Conservation (phyloP, 2,113 vertebrate genomes). For the Oncorhynchus nerka region DNA sequence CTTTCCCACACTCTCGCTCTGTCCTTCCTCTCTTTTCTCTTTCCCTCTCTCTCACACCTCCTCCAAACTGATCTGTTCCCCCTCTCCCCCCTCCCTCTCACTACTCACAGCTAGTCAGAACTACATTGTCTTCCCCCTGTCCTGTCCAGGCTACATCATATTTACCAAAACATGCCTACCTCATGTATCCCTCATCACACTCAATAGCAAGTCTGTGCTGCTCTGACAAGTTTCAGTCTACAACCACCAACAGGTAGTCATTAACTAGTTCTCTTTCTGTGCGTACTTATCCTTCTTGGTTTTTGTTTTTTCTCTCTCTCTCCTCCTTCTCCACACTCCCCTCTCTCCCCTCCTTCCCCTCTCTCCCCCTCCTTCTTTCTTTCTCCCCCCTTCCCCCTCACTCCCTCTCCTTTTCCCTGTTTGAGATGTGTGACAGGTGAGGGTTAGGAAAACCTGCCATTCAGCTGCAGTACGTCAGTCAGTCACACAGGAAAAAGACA, state of each 20-base stretch:
- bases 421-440: conserved; percentile 73
- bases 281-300: conserved; percentile 32
- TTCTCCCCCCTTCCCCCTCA: no score
- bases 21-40: no score
- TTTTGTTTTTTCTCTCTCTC: conserved; percentile 11
- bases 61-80: neutral
- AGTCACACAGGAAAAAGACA: conserved; percentile 15
- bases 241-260: conserved; percentile 18
- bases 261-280: neutral
- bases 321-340: no score
- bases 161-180: conserved; percentile 45
- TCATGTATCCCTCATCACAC: conserved; percentile 14
- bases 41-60: conserved; percentile 1
- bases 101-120: no score
- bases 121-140: conserved; percentile 1
- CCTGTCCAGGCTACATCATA: conserved; percentile 14
- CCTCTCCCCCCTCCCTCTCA: neutral
- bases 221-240: conserved; percentile 41
- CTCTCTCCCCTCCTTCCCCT: accelerated
- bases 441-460: conserved; percentile 77
- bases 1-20: no score
- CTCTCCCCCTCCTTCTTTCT: no score
- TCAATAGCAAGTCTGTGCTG: conserved; percentile 6
- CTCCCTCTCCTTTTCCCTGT: neutral
- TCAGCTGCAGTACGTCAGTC: conserved; percentile 60